Base-by-base conservation (phyloP, 2,797 vertebrate species). In the Oryzias dopingdopingensis region DNA sequence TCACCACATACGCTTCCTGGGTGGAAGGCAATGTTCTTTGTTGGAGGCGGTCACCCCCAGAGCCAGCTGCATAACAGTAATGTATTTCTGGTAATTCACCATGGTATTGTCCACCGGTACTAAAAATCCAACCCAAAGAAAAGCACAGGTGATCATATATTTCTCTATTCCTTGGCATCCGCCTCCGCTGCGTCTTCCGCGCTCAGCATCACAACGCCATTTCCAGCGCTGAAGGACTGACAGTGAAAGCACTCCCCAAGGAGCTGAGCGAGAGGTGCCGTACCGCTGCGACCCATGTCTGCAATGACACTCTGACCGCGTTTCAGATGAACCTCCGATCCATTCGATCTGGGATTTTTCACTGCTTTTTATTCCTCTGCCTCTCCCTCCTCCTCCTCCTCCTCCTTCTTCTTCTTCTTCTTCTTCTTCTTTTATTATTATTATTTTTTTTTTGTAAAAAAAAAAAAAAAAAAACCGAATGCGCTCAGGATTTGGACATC, bases 51-150 rank as follows among this genome's bases (percentile, higher is more conserved):
- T 97, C 92, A 98, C 95, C 92, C 96, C 96, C 90, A 97, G 93
- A 92, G 96, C 96, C 94, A 98, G 94, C 94, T 98, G 96, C 95
- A 98, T 94, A 90, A 98, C 95, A 91, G 96, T 98, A 92, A 98
- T 96, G 93, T 98, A 98, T 93, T 98, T 97, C 95, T 98, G 96
- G 90, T 98, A 98, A 93, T 97, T 98, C 96, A 98, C 92, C 92
- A 93, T 93, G 90, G 90, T 98, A 93, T 91, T 93, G 93, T 93
- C 94, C 90, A 90, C 93, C 92, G 91, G 93, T 93, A 93, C 94
- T 90, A 92, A 92, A 85, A 86, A 90, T 91, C 91, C 91, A 88
- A 85, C 83, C 85, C 86, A 85, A 89, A 89, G 84, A 89, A 89
- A 95, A 94, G 93, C 93, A 93, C 93, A 95, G 94, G 93, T 94